Base-by-base conservation (phyloP, 2,113 vertebrate species). In the Cettia cetti region DNA sequence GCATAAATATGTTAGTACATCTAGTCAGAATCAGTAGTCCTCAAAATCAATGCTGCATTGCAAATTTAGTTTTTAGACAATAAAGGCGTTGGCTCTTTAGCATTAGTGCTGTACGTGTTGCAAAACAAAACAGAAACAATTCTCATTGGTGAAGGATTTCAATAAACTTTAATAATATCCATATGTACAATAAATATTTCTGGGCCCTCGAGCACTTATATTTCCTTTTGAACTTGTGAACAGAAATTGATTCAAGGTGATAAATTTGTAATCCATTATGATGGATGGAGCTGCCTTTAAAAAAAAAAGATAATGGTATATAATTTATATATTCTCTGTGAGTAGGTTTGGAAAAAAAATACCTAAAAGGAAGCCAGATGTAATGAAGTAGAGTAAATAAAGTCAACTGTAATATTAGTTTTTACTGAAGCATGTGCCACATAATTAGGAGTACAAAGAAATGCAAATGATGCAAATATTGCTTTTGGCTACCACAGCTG, bases 221-320 rank as follows among this genome's bases (percentile, higher is more conserved):
- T 68, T 84, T 98, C 97, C 97, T 98, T 99, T 99, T 99, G 99
- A 99, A 99, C 98, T 99, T 96, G 96, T 94, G 97, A 98, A 98
- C 98, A 98, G 98, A 99, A 99, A 99, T 99, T 99, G 99, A 99
- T 99, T 98, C 99, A 99, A 99, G 98, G 99, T 99, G 99, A 99
- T 98, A 99, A 99, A 99, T 98, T 98, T 98, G 98, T 98, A 98
- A 97, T 98, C 98, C 98, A 98, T 98, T 98, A 98, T 99, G 99
- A 99, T 99, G 98, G 98, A 99, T 99, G 98, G 97, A 97, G 98
- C 86, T 95, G 93, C 56, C 77, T 97, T 96, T 96, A 57, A 91
- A 97, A 98, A 57, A 60, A 98, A 96, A 95, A 95, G 97, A 98
- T 98, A 98, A 98, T 97, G 93, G 94, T 78, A 79, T 97, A 98